Evolutionary conservation across 1,140 invertebrate genomes (phyloP).

Genomic region (Nylanderia fulva): DNA sequence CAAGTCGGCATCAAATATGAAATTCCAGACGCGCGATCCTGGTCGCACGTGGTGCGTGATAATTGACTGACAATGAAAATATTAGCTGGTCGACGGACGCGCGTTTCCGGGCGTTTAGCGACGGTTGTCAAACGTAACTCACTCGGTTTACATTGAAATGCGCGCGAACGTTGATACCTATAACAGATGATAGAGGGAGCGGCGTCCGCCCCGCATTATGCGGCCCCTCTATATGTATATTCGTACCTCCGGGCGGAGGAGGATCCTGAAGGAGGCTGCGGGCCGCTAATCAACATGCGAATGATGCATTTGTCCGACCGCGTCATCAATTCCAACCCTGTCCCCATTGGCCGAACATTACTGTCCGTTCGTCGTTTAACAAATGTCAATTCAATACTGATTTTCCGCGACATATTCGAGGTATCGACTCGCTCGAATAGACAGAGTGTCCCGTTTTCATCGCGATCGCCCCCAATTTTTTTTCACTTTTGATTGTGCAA

Average conservation of each 20-base stretch:
- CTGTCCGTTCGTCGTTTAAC: constrained; percentile 57
- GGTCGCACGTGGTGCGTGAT: neutral
- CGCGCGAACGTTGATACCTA: constrained; percentile 24
- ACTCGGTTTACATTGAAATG: constrained; percentile 9
- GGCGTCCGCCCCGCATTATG: too few relatives aligned
- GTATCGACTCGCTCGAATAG: neutral
- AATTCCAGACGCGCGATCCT: constrained; percentile 38
- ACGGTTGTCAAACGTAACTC: constrained; percentile 51
- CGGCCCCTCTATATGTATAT: too few relatives aligned
- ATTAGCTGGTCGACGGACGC: constrained; percentile 43
- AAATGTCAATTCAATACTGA: constrained; percentile 65
- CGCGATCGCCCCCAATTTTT: too few relatives aligned
- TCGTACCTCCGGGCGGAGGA: too few relatives aligned
- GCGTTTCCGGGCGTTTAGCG: constrained; percentile 7
- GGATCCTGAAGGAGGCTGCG: constrained; percentile 52
- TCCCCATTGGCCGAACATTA: constrained; percentile 61
- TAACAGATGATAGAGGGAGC: too few relatives aligned
- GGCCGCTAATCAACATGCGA: constrained; percentile 65
- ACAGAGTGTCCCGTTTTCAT: too few relatives aligned
- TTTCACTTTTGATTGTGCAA: too few relatives aligned
- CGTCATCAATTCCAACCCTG: constrained; percentile 66
- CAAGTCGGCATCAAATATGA: constrained; percentile 18
- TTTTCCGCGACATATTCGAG: constrained; percentile 16
- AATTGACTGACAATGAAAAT: constrained; percentile 59
- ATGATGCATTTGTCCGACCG: constrained; percentile 66